Percentiles rank a stretch among this genome's conserved stretches.
Evolutionary conservation across 2,113 vertebrate species (phyloP).

Genomic region (Embiotoca jacksoni): DNA sequence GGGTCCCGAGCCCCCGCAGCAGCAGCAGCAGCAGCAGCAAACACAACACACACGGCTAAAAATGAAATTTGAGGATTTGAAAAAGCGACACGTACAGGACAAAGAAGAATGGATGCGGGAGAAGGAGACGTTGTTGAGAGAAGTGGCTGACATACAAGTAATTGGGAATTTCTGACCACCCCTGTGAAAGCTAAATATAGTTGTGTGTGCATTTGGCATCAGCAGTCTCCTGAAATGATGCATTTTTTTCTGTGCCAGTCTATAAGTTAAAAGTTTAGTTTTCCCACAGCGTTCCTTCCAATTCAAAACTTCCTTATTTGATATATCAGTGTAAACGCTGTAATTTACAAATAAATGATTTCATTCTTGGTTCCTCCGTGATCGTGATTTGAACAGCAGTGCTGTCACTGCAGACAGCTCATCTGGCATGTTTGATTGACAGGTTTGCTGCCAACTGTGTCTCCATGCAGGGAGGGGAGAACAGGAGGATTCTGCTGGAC

Average conservation of each 20-base stretch:
- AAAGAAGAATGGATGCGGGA: slow-evolving; percentile 82
- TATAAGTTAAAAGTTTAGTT: too few species aligned
- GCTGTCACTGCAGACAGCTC: neutral
- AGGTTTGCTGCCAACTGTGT: slow-evolving; percentile 21
- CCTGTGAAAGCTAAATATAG: neutral
- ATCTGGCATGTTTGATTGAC: slow-evolving; percentile 7
- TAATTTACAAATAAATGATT: neutral
- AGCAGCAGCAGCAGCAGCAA: slow-evolving; percentile 58
- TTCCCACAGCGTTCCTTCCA: too few species aligned
- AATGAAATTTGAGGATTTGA: slow-evolving; percentile 81
- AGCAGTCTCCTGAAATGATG: too few species aligned
- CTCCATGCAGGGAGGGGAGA: slow-evolving; percentile 79
- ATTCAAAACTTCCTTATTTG: too few species aligned
- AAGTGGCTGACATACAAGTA: slow-evolving; percentile 86
- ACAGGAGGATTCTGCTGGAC: slow-evolving; percentile 80
- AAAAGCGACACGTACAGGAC: slow-evolving; percentile 79
- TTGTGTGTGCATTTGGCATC: neutral
- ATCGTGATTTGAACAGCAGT: neutral
- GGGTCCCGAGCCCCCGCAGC: slow-evolving; percentile 49
- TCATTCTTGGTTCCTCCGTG: neutral
- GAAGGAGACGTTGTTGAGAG: slow-evolving; percentile 84
- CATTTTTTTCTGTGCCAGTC: too few species aligned
- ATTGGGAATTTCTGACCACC: slow-evolving; percentile 28
- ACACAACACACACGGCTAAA: slow-evolving; percentile 75
- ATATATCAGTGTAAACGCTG: too few species aligned